A percentile compares a stretch with the other conserved stretches of the same genome.
phyloP scores from a whole-genome alignment of 2,797 vertebrate genomes.

The Mormyrops boulengeri region DNA sequence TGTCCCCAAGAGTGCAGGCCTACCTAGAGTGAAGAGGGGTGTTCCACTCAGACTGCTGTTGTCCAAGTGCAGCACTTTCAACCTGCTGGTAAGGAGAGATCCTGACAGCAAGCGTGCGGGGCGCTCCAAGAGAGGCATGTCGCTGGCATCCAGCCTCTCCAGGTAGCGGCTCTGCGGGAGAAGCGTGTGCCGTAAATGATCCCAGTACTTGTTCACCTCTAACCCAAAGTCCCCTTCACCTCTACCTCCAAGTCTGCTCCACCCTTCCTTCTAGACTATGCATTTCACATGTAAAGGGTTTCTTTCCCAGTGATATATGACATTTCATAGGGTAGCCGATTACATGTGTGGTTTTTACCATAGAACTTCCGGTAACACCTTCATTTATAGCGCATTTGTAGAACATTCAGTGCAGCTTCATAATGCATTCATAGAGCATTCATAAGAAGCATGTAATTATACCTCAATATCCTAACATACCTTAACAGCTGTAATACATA shows the following conservation, averaged over 20 bases:
- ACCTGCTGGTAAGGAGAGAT: conserved; percentile 58
- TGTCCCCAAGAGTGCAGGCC: not conserved
- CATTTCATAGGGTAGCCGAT: not conserved
- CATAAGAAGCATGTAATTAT: not conserved
- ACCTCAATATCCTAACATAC: not conserved
- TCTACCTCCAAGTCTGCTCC: not conserved
- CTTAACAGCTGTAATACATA: not conserved
- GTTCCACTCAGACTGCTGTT: conserved; percentile 60
- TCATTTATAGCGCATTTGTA: not conserved
- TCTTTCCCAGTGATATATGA: not conserved
- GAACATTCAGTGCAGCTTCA: not conserved
- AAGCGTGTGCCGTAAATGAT: conserved; percentile 11
- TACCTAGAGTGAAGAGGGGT: conserved; percentile 63
- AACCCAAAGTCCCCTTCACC: not conserved
- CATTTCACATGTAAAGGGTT: not conserved
- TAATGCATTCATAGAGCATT: not conserved
- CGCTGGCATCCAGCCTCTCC: conserved; percentile 59
- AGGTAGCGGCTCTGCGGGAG: conserved; percentile 59
- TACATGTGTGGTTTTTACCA: not conserved
- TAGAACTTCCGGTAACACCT: not conserved
- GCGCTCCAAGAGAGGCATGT: conserved; percentile 54
- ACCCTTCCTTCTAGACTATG: not conserved
- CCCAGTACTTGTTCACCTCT: not conserved
- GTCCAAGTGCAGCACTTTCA: conserved; percentile 58
- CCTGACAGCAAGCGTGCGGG: conserved; percentile 53